phyloP scores from a whole-genome alignment of 2,797 vertebrate genomes.

The Champsocephalus gunnari region DNA sequence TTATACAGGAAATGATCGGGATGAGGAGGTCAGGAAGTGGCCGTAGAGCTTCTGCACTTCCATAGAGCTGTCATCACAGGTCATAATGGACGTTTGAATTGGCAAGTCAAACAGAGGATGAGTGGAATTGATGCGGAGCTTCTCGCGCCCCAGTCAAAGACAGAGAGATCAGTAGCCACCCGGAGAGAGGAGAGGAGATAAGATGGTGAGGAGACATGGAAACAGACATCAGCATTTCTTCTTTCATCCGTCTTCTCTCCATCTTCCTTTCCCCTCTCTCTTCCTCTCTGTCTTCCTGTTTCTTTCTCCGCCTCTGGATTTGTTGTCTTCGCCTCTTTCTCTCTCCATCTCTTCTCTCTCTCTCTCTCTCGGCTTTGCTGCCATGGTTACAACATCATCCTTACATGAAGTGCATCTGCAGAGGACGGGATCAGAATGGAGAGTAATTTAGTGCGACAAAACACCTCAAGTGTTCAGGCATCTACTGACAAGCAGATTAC shows the following conservation, averaged over 20 bases:
- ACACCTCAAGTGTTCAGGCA: conserved; percentile 69
- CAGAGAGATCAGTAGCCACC: conserved; percentile 62
- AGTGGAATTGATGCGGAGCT: conserved; percentile 64
- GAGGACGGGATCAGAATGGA: conserved; percentile 51
- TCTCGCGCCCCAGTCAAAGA: conserved; percentile 65
- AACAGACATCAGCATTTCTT: conserved; percentile 64
- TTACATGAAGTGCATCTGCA: conserved; percentile 91
- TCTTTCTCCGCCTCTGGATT: conserved; percentile 70
- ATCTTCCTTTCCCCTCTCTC: conserved; percentile 52
- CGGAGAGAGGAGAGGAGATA: conserved; percentile 69
- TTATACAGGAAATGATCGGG: conserved; percentile 56
- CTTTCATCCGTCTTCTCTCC: conserved; percentile 59
- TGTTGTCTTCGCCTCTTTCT: conserved; percentile 74
- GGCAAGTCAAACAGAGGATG: conserved; percentile 73
- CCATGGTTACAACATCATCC: conserved; percentile 77
- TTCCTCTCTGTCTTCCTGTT: conserved; percentile 49
- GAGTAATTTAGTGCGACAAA: conserved; percentile 75
- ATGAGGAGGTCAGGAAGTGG: conserved; percentile 49
- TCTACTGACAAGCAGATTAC: conserved; percentile 65
- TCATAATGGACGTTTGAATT: conserved; percentile 49
- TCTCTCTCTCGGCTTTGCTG: conserved; percentile 74
- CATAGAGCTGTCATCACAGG: conserved; percentile 63
- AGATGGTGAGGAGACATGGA: conserved; percentile 64
- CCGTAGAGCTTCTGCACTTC: conserved; percentile 53
- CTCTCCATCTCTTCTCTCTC: conserved; percentile 62